Percentiles rank a stretch among this genome's conserved stretches.
These are phyloP conservation scores for Crotalus viridis DNA, from an alignment of 2,113 vertebrate species.

Conservation along the genomic window DNA sequence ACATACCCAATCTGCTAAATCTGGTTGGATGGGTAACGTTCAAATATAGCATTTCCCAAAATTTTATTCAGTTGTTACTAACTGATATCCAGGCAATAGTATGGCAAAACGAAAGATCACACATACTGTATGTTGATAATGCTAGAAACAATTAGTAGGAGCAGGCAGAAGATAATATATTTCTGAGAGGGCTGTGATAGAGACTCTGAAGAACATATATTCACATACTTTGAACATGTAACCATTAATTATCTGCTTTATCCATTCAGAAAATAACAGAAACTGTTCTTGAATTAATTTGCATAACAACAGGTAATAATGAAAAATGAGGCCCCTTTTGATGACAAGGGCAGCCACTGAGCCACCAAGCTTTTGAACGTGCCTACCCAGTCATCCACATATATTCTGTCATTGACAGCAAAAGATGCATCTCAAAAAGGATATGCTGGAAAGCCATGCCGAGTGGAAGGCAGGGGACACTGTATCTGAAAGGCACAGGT, in stretches of 20 bases:
- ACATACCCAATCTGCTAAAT: background rate
- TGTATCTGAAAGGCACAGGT: conserved; percentile 40
- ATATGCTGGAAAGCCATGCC: conserved; percentile 42
- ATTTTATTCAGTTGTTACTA: conserved; percentile 24
- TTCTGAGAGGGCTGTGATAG: conserved; percentile 9
- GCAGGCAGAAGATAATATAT: conserved; percentile 42
- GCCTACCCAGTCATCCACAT: conserved; percentile 45
- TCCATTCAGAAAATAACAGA: conserved; percentile 57
- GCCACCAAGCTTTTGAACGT: conserved; percentile 32
- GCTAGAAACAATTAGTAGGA: conserved; percentile 44
- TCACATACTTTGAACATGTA: background rate
- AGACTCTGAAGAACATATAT: conserved; percentile 1
- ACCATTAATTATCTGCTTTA: conserved; percentile 42
- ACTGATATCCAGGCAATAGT: background rate
- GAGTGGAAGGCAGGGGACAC: background rate
- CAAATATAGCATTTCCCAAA: conserved; percentile 32
- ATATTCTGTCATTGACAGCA: conserved; percentile 40
- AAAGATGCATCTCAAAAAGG: conserved; percentile 51
- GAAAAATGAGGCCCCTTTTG: conserved; percentile 53
- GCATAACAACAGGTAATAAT: conserved; percentile 62
- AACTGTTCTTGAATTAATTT: conserved; percentile 63
- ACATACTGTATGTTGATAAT: background rate
- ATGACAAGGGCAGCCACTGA: conserved; percentile 48
- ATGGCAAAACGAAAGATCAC: background rate
- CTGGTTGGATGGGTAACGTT: background rate